A percentile compares a stretch with the other conserved stretches of the same genome.
Conservation (phyloP, 2,888 invertebrate genomes). For the Trichopria drosophilae region DNA sequence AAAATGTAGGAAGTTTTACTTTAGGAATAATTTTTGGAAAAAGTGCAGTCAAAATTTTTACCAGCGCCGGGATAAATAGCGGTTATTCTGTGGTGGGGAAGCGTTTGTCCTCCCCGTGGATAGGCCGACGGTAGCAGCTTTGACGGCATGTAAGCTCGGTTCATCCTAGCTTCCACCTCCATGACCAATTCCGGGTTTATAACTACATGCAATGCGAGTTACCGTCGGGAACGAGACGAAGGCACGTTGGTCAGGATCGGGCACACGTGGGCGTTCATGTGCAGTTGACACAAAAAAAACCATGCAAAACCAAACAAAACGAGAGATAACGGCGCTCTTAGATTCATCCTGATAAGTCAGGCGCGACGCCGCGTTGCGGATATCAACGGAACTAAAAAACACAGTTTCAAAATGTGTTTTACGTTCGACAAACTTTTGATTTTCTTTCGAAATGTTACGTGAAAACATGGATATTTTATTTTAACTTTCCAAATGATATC, state of each 20-base stretch:
- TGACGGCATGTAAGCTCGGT: constrained; percentile 68
- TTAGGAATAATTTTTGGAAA: too few species aligned
- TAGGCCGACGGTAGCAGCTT: constrained; percentile 63
- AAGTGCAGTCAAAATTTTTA: constrained; percentile 51
- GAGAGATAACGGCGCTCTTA: too few species aligned
- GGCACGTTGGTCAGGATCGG: constrained; percentile 35
- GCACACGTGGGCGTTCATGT: constrained; percentile 38
- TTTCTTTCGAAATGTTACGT: too few species aligned
- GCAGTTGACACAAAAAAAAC: constrained; percentile 56
- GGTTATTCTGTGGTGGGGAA: constrained; percentile 57
- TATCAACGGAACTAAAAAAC: too few species aligned
- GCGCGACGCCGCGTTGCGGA: too few species aligned
- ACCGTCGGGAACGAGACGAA: constrained; percentile 16
- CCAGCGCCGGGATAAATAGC: constrained; percentile 55
- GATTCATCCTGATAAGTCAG: too few species aligned
- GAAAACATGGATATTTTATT: too few species aligned
- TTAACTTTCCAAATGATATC: too few species aligned
- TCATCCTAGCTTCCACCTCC: constrained; percentile 89
- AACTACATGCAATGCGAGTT: constrained; percentile 63
- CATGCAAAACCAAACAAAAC: constrained; percentile 56
- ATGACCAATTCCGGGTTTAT: constrained; percentile 86
- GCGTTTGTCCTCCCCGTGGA: constrained; percentile 42
- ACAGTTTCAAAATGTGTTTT: too few species aligned
- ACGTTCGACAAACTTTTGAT: too few species aligned
- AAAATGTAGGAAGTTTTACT: too few species aligned